Evolutionary conservation across 2,113 vertebrate genomes (phyloP).

Genomic region (Pristiophorus japonicus): DNA sequence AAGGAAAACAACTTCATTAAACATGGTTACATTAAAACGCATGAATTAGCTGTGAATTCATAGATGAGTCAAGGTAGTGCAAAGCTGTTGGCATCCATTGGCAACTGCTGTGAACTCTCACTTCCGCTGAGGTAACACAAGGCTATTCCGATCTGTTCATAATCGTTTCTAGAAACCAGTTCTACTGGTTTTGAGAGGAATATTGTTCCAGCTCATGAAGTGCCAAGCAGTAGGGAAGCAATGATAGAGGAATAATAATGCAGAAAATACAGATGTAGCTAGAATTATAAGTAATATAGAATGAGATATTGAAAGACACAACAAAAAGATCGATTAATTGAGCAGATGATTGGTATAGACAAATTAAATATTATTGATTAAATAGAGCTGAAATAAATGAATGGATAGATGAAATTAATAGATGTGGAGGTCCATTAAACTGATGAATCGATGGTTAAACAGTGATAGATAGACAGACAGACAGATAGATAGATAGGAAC

Average conservation of each 20-base stretch:
- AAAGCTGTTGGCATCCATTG: neutral
- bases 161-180: neutral
- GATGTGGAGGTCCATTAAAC: neutral
- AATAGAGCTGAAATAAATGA: neutral
- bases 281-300: neutral
- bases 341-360: neutral
- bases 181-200: neutral
- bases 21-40: neutral
- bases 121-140: neutral
- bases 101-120: slow-evolving; percentile 1
- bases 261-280: neutral
- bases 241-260: neutral
- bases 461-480: neutral
- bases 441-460: neutral
- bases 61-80: neutral
- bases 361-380: neutral
- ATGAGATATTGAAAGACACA: neutral
- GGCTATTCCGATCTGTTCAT: neutral
- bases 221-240: neutral
- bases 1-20: slow-evolving; percentile 5
- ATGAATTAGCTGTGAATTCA: neutral
- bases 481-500: neutral
- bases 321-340: neutral
- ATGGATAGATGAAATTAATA: neutral
- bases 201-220: neutral